phyloP scores from a whole-genome alignment of 2,797 vertebrate species.

The Sebastes ruberrimus region DNA sequence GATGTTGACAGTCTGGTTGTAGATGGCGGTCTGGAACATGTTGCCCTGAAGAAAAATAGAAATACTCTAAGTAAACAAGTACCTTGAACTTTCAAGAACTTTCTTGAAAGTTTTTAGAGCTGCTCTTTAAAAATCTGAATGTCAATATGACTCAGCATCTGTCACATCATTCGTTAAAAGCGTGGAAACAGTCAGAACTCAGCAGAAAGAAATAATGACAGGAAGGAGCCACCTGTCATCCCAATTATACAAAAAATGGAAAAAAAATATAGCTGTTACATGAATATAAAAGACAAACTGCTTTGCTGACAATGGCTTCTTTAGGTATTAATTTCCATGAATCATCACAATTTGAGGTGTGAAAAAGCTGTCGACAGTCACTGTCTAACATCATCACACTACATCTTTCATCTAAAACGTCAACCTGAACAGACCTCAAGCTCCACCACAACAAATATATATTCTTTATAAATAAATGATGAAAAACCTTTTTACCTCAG shows the following conservation, averaged over 20 bases:
- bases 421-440: background rate
- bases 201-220: constrained; percentile 5
- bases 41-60: constrained; percentile 63
- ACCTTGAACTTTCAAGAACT: background rate
- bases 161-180: background rate
- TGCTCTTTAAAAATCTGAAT: background rate
- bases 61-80: background rate
- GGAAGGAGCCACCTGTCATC: background rate
- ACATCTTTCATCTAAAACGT: background rate
- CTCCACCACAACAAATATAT: background rate
- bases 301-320: background rate
- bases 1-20: constrained; percentile 86
- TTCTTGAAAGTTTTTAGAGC: background rate
- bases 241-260: background rate
- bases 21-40: constrained; percentile 81
- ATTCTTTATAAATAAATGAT: background rate
- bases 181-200: background rate
- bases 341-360: background rate
- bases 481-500: constrained; percentile 64
- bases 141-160: background rate
- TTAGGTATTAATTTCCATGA: constrained; percentile 8
- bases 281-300: background rate
- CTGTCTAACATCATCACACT: background rate
- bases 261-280: background rate
- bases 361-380: background rate